Evolutionary conservation across 1,140 invertebrate species (phyloP).

Genomic region (Delia radicum): DNA sequence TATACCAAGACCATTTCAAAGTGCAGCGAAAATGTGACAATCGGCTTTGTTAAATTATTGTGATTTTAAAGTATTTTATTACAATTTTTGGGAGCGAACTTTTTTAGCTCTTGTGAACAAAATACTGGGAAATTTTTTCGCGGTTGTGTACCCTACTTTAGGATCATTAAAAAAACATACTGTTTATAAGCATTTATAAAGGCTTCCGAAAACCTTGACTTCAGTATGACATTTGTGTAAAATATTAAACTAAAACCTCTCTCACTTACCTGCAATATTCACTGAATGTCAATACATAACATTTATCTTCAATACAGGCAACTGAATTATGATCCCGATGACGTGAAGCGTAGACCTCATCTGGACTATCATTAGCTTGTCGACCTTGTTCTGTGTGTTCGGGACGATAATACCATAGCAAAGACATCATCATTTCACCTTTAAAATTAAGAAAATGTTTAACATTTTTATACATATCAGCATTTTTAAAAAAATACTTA

Average conservation of each 20-base stretch:
- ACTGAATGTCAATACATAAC: constrained; percentile 94
- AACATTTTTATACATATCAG: not conserved
- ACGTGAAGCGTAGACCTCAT: constrained; percentile 93
- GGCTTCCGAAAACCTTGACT: no score
- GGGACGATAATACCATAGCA: constrained; percentile 96
- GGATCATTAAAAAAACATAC: not conserved
- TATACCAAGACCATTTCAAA: no score
- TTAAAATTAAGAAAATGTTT: constrained; percentile 36
- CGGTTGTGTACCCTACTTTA: no score
- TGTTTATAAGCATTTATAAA: not conserved
- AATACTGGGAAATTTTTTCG: no score
- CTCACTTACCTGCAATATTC: constrained; percentile 90
- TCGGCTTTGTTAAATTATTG: no score
- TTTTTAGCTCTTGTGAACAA: no score
- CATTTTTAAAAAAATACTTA: constrained; percentile 47
- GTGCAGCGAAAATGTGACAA: no score
- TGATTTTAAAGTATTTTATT: no score
- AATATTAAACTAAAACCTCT: not conserved
- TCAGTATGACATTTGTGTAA: no score
- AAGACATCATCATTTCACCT: constrained; percentile 97
- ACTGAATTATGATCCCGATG: constrained; percentile 93
- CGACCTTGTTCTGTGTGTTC: constrained; percentile 92
- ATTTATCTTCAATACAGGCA: constrained; percentile 97
- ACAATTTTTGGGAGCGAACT: no score
- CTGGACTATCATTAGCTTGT: constrained; percentile 73